Evolutionary conservation across 2,797 vertebrate genomes (phyloP).

Genomic region (Sebastes goodei): DNA sequence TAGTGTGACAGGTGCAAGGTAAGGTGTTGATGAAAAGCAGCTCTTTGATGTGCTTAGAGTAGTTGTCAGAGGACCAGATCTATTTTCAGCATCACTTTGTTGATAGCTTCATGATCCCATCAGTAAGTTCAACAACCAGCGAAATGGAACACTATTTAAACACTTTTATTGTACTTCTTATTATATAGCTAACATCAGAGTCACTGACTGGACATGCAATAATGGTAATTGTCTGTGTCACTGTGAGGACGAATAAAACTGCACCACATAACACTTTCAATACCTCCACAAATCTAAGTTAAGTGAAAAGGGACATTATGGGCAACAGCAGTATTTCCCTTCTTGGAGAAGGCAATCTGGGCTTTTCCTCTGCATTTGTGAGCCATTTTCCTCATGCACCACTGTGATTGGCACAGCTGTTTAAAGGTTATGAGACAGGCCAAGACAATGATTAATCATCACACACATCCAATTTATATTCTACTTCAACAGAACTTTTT

Average conservation of each 20-base stretch:
- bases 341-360: background rate
- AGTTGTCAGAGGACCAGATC: background rate
- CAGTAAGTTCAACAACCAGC: background rate
- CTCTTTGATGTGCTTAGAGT: background rate
- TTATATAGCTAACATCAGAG: background rate
- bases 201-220: background rate
- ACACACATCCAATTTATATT: slow-evolving; percentile 39
- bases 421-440: slow-evolving; percentile 34
- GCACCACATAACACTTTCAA: background rate
- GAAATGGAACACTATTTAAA: background rate
- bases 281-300: background rate
- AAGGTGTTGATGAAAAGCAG: slow-evolving; percentile 7
- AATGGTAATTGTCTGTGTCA: background rate
- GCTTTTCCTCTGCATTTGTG: background rate
- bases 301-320: background rate
- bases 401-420: slow-evolving; percentile 21
- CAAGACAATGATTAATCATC: slow-evolving; percentile 45
- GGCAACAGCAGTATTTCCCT: background rate
- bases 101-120: background rate
- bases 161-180: background rate
- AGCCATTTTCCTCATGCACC: slow-evolving; percentile 12
- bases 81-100: background rate
- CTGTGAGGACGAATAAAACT: background rate
- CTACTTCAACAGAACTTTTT: slow-evolving; percentile 20
- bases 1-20: background rate